Conservation (phyloP, 1,140 invertebrate species). For the Hydropsyche tenuis region DNA sequence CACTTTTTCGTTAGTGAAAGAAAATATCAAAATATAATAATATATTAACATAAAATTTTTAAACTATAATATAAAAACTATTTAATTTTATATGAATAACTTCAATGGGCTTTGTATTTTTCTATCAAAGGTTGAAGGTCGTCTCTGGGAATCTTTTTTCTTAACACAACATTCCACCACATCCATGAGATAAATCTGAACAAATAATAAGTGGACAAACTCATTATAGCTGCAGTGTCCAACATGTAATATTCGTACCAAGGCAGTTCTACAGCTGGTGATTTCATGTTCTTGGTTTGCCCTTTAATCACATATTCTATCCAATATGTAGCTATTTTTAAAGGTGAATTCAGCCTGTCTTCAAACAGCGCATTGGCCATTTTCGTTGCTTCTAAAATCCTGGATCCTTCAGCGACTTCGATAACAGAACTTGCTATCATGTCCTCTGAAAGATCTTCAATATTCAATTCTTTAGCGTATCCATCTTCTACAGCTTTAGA, state of each 20-base stretch:
- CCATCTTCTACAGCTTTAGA: constrained; percentile 53
- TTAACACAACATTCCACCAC: constrained; percentile 40
- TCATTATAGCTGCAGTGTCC: constrained; percentile 50
- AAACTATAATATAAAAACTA: no score
- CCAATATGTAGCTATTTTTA: constrained; percentile 59
- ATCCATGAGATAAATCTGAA: constrained; percentile 42
- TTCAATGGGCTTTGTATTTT: constrained; percentile 32
- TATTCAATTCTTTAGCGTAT: constrained; percentile 54
- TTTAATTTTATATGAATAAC: no score
- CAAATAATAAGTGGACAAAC: constrained; percentile 48
- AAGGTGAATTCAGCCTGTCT: constrained; percentile 53
- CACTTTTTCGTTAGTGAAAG: no score
- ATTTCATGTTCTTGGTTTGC: constrained; percentile 56
- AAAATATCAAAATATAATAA: no score
- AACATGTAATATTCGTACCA: constrained; percentile 52
- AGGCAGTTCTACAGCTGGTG: constrained; percentile 49
- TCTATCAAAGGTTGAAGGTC: constrained; percentile 42
- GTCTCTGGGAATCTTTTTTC: constrained; percentile 41
- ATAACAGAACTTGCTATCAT: constrained; percentile 52
- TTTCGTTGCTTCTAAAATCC: constrained; percentile 50
- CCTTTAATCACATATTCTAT: constrained; percentile 59
- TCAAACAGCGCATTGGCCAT: constrained; percentile 39
- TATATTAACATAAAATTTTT: no score
- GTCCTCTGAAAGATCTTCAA: constrained; percentile 54
- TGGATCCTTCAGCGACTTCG: constrained; percentile 53